Base-by-base conservation (phyloP, 2,113 vertebrate species). In the Cnemophilus loriae region DNA sequence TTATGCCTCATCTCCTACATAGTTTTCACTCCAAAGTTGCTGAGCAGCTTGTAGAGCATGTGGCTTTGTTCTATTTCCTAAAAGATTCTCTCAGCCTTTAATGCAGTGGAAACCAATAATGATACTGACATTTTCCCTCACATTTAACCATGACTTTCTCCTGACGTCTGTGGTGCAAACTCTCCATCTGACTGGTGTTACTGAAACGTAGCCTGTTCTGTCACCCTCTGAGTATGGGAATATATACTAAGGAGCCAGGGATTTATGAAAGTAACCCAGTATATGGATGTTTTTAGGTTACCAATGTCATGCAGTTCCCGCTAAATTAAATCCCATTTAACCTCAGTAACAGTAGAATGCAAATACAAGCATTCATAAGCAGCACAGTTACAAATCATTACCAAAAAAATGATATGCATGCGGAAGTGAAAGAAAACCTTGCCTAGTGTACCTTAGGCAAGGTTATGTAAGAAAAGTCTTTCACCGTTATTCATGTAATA, bases 21-120 rank as follows among this genome's bases (percentile, higher is more conserved):
- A 63, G 13, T 63, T 86, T 86, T 73, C 50, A 42, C 37, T 83
- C 61, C 41, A 39, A 70, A 88, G 49, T 70, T 59, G 64, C 55
- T 39, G 80, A 94, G 68, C 91, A 93, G 81, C 32, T 92, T 94
- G 76, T 59, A 79, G 47, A 92, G 64, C 64, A 74, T 68, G 88
- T 92, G 86, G 71, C 52, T 85, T 90, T 86, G 42, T 77, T 88
- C 80, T 93, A 3, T 50, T 89, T 85, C 67, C 77, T 33, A 6
- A 79, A 95, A 74, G 33, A 77, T 33, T 73, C 18, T 71, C 83
- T 90, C 68, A 70, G 76, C 35, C 47, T 80, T 77, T 42, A 81
- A 67, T 35, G 47, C 56, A 55, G 52, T 56, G 39, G 52, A 95
- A 95, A 86, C 39, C 47, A 60, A 17, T 90, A 65, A 84, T 11